Percentiles rank a stretch among this genome's conserved stretches.
These are phyloP conservation scores for Saturnia japonica DNA, from an alignment of 2,888 invertebrate species.

Conservation along the genomic window DNA sequence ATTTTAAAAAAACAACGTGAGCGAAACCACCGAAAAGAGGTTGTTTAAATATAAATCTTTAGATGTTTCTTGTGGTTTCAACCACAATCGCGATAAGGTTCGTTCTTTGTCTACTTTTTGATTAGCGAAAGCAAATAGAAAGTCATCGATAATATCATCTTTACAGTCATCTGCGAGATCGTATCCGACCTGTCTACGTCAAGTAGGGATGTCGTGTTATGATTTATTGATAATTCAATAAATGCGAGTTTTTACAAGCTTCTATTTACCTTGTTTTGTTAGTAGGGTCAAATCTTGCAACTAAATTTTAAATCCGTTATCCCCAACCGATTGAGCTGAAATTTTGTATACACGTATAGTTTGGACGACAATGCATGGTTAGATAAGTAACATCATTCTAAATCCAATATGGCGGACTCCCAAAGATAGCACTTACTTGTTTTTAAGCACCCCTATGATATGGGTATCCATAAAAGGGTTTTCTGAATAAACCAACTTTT, in stretches of 20 bases:
- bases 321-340: too few relatives aligned
- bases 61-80: background rate
- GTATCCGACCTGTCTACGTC: conserved; percentile 32
- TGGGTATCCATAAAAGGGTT: too few relatives aligned
- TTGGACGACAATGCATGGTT: too few relatives aligned
- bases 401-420: too few relatives aligned
- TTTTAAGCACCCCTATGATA: too few relatives aligned
- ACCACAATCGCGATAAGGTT: conserved; percentile 4
- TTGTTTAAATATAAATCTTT: background rate
- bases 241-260: background rate
- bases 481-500: too few relatives aligned
- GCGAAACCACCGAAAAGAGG: background rate
- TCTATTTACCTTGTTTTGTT: too few relatives aligned
- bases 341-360: too few relatives aligned
- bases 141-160: conserved; percentile 45
- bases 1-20: background rate
- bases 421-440: too few relatives aligned
- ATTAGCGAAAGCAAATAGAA: conserved; percentile 62
- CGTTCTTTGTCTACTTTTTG: conserved; percentile 30
- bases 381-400: too few relatives aligned
- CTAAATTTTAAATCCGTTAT: too few relatives aligned
- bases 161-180: conserved; percentile 40
- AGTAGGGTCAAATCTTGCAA: too few relatives aligned
- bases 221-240: conserved; percentile 15
- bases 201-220: conserved; percentile 27